Evolutionary conservation across 2,888 invertebrate genomes (phyloP).

Genomic region (Metalampra italica): DNA sequence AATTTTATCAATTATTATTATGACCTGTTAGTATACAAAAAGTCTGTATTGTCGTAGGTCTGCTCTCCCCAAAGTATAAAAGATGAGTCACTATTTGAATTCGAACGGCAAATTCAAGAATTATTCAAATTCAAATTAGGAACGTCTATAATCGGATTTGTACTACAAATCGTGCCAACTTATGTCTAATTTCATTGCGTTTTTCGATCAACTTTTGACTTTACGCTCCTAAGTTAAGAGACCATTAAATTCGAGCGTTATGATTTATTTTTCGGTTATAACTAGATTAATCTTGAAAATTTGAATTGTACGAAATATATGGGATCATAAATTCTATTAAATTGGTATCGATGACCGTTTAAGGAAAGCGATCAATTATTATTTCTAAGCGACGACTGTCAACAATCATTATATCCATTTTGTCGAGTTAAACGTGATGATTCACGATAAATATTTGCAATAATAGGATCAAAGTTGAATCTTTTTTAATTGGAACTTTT

Average conservation of each 20-base stretch:
- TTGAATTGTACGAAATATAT: neutral
- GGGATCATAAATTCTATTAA: neutral
- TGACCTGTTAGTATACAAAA: too few species aligned
- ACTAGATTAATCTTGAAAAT: neutral
- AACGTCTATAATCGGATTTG: slow-evolving; percentile 35
- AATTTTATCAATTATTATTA: too few species aligned
- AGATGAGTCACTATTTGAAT: slow-evolving; percentile 21
- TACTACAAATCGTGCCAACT: slow-evolving; percentile 21
- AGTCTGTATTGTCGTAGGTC: slow-evolving; percentile 12
- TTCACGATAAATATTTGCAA: too few species aligned
- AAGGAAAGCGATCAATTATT: neutral
- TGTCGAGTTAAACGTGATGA: neutral
- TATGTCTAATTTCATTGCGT: slow-evolving; percentile 15
- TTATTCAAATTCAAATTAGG: slow-evolving; percentile 38
- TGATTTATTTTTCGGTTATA: neutral
- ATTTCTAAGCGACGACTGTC: neutral
- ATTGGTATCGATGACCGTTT: neutral
- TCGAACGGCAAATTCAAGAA: slow-evolving; percentile 17
- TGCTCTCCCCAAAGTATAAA: slow-evolving; percentile 10
- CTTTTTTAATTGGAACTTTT: too few species aligned
- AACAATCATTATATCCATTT: slow-evolving; percentile 6
- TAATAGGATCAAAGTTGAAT: too few species aligned
- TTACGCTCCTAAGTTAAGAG: slow-evolving; percentile 4
- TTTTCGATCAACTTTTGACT: slow-evolving; percentile 13
- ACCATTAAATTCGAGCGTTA: neutral